These are phyloP conservation scores for Vulpes vulpes DNA, from an alignment of 2,113 vertebrate genomes.

Conservation along the genomic window DNA sequence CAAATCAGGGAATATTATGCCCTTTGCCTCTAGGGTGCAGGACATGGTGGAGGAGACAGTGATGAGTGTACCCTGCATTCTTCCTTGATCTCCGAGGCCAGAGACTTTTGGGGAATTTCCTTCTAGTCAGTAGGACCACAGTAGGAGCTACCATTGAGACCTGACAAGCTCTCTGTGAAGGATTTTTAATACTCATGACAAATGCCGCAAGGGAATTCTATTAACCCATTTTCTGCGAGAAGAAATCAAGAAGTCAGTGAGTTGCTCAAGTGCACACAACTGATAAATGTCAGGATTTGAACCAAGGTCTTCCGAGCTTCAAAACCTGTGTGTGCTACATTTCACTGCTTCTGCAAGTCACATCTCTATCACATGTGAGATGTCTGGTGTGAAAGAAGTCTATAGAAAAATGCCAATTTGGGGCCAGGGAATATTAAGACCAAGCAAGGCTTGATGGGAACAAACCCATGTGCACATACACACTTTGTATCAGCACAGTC, in stretches of 20 bases:
- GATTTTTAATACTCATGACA: neutral
- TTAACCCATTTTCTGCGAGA: neutral
- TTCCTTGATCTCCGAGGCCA: neutral
- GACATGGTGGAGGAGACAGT: fast-evolving
- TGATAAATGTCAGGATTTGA: neutral
- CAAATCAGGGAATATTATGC: neutral
- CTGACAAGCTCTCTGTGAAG: neutral
- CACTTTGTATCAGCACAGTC: neutral
- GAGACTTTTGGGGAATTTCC: neutral
- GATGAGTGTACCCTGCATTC: neutral
- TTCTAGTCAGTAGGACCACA: neutral
- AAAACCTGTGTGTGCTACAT: neutral
- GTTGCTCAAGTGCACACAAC: neutral
- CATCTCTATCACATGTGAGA: neutral
- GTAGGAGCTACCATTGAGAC: neutral
- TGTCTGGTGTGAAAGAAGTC: neutral
- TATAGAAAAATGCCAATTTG: neutral
- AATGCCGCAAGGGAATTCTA: fast-evolving
- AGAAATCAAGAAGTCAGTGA: neutral
- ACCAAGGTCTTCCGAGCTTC: neutral
- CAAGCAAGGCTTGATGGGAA: neutral
- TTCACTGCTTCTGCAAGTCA: neutral
- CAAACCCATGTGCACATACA: neutral
- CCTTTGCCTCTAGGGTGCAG: neutral
- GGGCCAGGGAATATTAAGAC: neutral